Evolutionary conservation across 1,140 invertebrate genomes (phyloP).

Genomic region (Mesaphorura yosii): DNA sequence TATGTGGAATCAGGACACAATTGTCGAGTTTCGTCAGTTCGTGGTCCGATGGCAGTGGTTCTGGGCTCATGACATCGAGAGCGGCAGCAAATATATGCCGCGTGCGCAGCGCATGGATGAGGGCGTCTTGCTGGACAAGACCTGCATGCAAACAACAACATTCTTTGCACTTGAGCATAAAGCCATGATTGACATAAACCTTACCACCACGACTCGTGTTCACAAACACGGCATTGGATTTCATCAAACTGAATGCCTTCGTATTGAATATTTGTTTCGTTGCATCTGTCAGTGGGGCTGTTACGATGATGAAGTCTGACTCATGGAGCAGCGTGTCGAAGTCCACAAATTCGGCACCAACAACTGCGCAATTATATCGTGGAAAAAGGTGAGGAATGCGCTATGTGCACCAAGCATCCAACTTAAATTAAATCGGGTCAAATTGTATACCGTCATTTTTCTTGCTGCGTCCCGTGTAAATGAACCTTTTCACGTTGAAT

Average conservation of each 20-base stretch:
- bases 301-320: slow-evolving; percentile 71
- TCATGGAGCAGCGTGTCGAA: slow-evolving; percentile 55
- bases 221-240: slow-evolving; percentile 67
- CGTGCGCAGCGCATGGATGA: slow-evolving; percentile 61
- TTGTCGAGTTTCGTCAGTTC: slow-evolving; percentile 67
- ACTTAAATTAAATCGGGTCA: neutral
- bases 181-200: too few species aligned
- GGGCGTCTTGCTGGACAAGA: slow-evolving; percentile 64
- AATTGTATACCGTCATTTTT: slow-evolving; percentile 39
- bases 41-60: slow-evolving; percentile 74
- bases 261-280: slow-evolving; percentile 65
- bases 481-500: slow-evolving; percentile 57
- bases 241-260: slow-evolving; percentile 67
- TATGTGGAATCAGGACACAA: slow-evolving; percentile 78
- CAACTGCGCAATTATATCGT: too few species aligned
- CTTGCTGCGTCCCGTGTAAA: slow-evolving; percentile 54
- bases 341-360: slow-evolving; percentile 45
- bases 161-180: too few species aligned
- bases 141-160: too few species aligned
- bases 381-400: slow-evolving; percentile 6
- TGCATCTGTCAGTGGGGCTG: slow-evolving; percentile 56
- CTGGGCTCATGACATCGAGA: slow-evolving; percentile 78
- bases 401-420: neutral
- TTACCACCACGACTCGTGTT: slow-evolving; percentile 65
- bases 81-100: slow-evolving; percentile 70